Base-by-base conservation (phyloP, 2,113 vertebrate genomes). In the Rhadina sibilatrix region DNA sequence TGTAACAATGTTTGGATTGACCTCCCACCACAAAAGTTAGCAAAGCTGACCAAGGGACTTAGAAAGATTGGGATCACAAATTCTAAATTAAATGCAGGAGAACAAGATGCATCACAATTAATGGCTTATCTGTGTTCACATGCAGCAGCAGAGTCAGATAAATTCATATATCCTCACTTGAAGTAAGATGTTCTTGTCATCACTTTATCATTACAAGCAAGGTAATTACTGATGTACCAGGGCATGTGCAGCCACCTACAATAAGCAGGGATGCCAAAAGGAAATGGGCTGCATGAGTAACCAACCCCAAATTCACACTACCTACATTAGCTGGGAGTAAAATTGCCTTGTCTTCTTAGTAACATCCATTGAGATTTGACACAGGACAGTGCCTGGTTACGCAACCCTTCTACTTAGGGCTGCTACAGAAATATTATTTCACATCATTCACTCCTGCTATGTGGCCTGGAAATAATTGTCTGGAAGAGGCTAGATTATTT, bases 401-500 rank as follows among this genome's bases (percentile, higher is more conserved):
- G 74, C 74, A 97, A 97, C 20, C 50, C 52, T 93, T 68, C 78
- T 59, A 84, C 66, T 91, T 65, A 94, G 75, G 21, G 52, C 74
- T 90, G 87, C 89, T 82, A 42, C 77, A 66, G 91, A 93, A 91
- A 94, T 80, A 90, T 82, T 89, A 91, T 81, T 90, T 94, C 72
- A 85, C 91, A 95, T 97, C 94, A 87, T 81, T 87, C 89, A 85
- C 77, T 89, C 52, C 56, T 77, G 90, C 79, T 95, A 92, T 47
- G 50, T 97, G 94, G 94, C 91, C 96, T 96, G 94, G 96, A 97
- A 97, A 87, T 89, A 97, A 96, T 72, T 84, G 60, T 27, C 56
- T 92, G 68, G 77, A 90, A 95, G 65, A 93, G 63, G 87, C 27
- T 83, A 71, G 44, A 49, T 87, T 79, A 7, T 33, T 72, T 42